Conservation (phyloP, 2,113 vertebrate species). For the Calypte anna region DNA sequence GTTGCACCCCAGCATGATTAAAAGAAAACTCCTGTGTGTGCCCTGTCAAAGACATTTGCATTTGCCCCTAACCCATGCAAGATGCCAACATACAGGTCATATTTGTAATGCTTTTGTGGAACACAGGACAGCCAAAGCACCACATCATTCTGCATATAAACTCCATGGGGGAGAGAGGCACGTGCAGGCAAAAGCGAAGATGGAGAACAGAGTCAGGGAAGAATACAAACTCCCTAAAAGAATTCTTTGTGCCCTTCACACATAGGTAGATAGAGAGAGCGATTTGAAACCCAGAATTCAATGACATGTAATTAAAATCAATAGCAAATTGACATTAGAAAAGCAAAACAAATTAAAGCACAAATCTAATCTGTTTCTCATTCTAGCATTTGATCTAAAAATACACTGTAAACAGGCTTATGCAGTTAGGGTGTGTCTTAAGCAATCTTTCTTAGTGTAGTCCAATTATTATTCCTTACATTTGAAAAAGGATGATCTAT, state of each 20-base stretch:
- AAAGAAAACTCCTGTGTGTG: neutral
- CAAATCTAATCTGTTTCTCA: slow-evolving; percentile 54
- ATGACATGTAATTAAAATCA: slow-evolving; percentile 51
- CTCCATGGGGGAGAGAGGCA: neutral
- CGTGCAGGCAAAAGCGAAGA: neutral
- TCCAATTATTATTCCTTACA: neutral
- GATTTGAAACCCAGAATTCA: neutral
- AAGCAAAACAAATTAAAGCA: slow-evolving; percentile 32
- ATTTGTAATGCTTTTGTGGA: neutral
- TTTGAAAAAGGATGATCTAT: neutral
- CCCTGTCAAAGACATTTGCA: neutral
- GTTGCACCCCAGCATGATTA: neutral
- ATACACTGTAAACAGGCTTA: neutral
- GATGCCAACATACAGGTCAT: neutral
- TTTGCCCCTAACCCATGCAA: neutral
- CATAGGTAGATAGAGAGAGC: neutral
- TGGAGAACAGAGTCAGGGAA: neutral
- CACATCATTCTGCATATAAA: neutral
- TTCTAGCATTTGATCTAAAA: neutral
- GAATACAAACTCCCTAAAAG: neutral
- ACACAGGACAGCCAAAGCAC: neutral
- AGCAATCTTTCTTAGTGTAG: neutral
- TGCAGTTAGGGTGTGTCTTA: neutral
- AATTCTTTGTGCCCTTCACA: neutral
- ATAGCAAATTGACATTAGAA: slow-evolving; percentile 36